Base-by-base conservation (phyloP, 2,113 vertebrate genomes). In the Spheniscus mendiculus region DNA sequence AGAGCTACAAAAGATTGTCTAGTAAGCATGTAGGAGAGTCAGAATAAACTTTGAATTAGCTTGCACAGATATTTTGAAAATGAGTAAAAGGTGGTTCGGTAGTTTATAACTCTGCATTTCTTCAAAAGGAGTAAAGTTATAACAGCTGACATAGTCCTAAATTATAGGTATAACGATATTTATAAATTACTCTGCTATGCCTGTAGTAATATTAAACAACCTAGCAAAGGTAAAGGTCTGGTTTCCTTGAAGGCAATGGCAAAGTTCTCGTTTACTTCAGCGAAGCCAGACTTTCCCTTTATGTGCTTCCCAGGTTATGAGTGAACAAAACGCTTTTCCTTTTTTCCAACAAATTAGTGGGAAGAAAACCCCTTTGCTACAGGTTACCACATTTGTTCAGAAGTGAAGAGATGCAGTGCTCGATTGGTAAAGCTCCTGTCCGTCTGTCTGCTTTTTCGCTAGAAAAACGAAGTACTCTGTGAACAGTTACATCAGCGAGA, bases 401-500 rank as follows among this genome's bases (percentile, higher is more conserved):
- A 62, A 79, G 36, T 6, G 58, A 52, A 53, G 52, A 18, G 52
- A 44, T 23, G 49, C 9, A 76, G 22, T 19, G 25, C 40, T 69
- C 2, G 4, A 18, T 0, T 40, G 29, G 61, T n/a, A 61, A 55
- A 65, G 71, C 44, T 63, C 44, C 66, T 44, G 14, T 25, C 30
- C 1, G 0, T 61, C 66, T 59, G 38, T 14, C 53, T 36, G 62
- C 49, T 26, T 62, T 50, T 73, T 34, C 36, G n/a, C 30, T 29
- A 19, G 61, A 42, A 73, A 38, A 65, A 26, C 8, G 8, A 49
- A 52, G 38, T 7, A 4, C 15, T n/a, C 34, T 34, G 42, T 25
- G 22, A 1, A 42, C 42, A 42, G 8, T 52, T 40, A n/a, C 18
- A 26, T 4, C 30, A 14, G 2, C 3, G 27, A 27, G 34, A 2